Base-by-base conservation (phyloP, 2,888 invertebrate species). In the Cheilosia variabilis region DNA sequence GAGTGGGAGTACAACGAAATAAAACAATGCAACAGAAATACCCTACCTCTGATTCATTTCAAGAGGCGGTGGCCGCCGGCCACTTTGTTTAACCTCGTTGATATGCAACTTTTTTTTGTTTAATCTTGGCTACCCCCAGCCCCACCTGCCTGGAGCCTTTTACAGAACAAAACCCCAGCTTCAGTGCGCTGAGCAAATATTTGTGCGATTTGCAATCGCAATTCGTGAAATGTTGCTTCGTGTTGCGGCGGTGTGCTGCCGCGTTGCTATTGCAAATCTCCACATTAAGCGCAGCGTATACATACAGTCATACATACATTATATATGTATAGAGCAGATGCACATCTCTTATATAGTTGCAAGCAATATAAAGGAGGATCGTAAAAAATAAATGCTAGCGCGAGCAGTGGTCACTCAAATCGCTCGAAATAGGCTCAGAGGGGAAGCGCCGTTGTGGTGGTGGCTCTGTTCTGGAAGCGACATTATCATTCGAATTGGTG, bases 41-140 rank as follows among this genome's bases (percentile, higher is more conserved):
- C 69, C 53, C 71, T 69, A 75, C 71, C 75, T 65, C 80, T 84
- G 84, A 84, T 66, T 84, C 84, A 84, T 80, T 41, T 65, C 65
- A 24, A 71, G 75, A 75, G 84, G 84, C 68, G 79, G 79, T 79
- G 79, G 73, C 68, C 57, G 50, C 34, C 82, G 73, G 73, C 79
- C 79, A 84, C 79, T 80, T 80, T 84, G 84, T 84, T 80, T 80
- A 84, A 84, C 75, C 84, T 84, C 84, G 65, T 80, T 84, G 75
- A 84, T 79, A 84, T 84, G 75, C 75, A 76, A 58, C 71, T 84
- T 79, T 63, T 37, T 79, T 69, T 31, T 31, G 9, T 31, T 75
- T 53, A 75, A 75, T 79, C 78, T 65, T 47, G 52, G 24, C 47
- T 31, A 52, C 15, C 57, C n/a, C 15, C 17, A 17, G 15, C 34